Conservation (phyloP, 2,113 vertebrate species). For the Oenanthe melanoleuca region DNA sequence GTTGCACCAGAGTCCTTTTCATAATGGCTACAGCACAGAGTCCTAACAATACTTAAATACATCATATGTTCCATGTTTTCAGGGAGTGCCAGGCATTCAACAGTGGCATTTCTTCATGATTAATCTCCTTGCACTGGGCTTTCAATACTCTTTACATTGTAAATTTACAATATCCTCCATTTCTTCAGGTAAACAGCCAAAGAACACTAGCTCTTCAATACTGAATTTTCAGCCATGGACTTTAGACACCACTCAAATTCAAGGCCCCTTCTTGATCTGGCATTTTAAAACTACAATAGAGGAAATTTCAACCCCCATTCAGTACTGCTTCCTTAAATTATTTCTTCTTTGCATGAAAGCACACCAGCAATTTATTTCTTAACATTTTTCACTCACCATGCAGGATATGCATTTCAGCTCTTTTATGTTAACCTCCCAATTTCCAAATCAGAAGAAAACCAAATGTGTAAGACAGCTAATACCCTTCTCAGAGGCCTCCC, state of each 20-base stretch:
- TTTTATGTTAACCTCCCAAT: background rate
- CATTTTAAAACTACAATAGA: background rate
- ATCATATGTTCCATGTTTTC: background rate
- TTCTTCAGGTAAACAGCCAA: background rate
- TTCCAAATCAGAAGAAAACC: background rate
- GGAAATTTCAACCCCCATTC: background rate
- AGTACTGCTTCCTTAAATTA: background rate
- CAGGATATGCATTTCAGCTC: background rate
- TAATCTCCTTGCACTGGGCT: background rate
- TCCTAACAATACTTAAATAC: background rate
- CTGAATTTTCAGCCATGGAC: background rate
- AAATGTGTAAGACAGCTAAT: background rate
- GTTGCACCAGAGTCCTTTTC: background rate
- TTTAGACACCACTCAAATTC: background rate
- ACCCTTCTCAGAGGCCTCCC: background rate
- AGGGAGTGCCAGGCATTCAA: background rate
- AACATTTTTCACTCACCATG: background rate
- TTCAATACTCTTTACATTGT: background rate
- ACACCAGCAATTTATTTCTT: background rate
- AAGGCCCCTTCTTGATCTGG: background rate
- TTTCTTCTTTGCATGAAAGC: background rate
- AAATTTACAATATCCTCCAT: background rate
- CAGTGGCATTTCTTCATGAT: background rate
- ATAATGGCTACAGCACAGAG: background rate
- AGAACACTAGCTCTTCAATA: background rate